Base-by-base conservation (phyloP, 2,797 vertebrate genomes). In the Clamator glandarius region DNA sequence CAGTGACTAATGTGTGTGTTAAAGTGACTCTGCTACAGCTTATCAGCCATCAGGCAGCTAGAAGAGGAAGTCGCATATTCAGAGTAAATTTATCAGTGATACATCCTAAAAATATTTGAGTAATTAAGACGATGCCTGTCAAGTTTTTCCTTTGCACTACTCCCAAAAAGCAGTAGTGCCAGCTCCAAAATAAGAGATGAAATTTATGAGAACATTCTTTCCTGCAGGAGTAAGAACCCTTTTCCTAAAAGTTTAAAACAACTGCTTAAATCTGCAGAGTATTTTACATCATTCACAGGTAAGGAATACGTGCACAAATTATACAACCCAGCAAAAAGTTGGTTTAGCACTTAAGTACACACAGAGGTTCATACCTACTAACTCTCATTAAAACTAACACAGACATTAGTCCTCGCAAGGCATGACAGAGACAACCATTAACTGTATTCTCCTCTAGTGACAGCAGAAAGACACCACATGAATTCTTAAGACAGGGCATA, bases 1-100 rank as follows among this genome's bases (percentile, higher is more conserved):
- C 41, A 15, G 61, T 96, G 94, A 97, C 80, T 96, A 87, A 97
- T 85, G 57, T 41, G 36, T 89, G 63, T 52, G 95, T 89, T 85
- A 59, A 88, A 83, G 68, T 63, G 86, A 74, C 64, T 74, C 51
- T 46, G 46, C 41, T 63, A 39, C 52, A 84, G 63, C 25, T 63
- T 85, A 87, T 92, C 85, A 82, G 52, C 33, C 68, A 84, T 17
- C 83, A 81, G 46, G 33, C 59, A 92, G 50, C 72, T 74, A 66
- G 23, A 90, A 76, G 39, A 90, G 84, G 89, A 86, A 96, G 64
- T 81, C 63, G 73, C 29, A 84, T 6, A 19, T 69, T 44, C 26
- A 3, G 39, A 57, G 31, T 87, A 69, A 73, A 36, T 55, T 80
- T 84, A 82, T 35, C 61, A 39, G 33, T 24, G 62, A 91, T 54